Percentiles rank a stretch among this genome's conserved stretches.
phyloP scores from a whole-genome alignment of 2,113 vertebrate species.

The Dendrocopos noguchii region DNA sequence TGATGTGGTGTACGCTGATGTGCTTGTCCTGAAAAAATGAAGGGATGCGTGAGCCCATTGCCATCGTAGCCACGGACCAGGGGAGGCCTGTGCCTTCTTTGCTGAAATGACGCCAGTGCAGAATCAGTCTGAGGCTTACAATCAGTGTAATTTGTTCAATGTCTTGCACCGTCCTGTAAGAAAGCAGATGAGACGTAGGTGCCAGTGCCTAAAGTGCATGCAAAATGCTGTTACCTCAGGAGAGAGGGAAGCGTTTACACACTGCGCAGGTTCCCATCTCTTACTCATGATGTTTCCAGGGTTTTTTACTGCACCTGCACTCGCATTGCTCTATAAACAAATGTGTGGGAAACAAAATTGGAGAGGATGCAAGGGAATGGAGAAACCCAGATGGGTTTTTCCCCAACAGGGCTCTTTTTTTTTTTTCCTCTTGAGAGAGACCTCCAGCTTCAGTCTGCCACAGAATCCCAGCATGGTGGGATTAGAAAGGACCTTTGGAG shows the following conservation, averaged over 20 bases:
- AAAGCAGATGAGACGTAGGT: neutral
- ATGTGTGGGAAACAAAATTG: neutral
- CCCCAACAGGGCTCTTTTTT: neutral
- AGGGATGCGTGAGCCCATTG: fast-evolving
- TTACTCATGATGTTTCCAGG: neutral
- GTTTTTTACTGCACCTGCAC: fast-evolving
- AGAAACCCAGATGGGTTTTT: neutral
- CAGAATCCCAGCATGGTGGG: no score
- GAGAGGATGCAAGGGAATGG: neutral
- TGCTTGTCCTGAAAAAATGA: neutral
- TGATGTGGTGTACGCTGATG: fast-evolving
- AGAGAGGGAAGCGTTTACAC: neutral
- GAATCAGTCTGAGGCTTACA: neutral
- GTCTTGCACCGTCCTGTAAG: fast-evolving
- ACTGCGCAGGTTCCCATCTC: neutral
- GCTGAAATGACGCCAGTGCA: fast-evolving
- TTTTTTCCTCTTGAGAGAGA: neutral
- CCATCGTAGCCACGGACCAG: fast-evolving
- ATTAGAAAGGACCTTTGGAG: no score
- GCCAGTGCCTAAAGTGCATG: fast-evolving
- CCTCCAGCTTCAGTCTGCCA: neutral
- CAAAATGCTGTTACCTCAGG: neutral
- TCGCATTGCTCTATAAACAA: fast-evolving
- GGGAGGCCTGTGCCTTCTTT: neutral
- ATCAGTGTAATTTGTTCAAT: neutral